phyloP scores from a whole-genome alignment of 1,140 invertebrate genomes.

The Cotesia vestalis region DNA sequence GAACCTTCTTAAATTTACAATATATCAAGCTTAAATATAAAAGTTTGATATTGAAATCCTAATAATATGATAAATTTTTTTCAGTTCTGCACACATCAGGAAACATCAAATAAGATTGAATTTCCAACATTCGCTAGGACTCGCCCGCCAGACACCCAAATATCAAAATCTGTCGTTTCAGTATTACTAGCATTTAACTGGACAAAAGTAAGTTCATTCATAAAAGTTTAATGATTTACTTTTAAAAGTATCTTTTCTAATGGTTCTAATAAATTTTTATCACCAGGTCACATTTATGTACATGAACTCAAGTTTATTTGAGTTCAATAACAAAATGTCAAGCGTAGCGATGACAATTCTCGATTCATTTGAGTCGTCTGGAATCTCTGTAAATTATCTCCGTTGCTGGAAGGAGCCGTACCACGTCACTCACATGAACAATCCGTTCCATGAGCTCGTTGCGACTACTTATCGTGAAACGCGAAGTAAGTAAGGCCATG shows the following conservation, averaged over 20 bases:
- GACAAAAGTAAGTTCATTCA: constrained; percentile 74
- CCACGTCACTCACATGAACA: constrained; percentile 71
- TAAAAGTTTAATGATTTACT: background rate
- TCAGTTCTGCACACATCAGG: constrained; percentile 86
- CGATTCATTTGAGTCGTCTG: constrained; percentile 71
- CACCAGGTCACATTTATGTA: constrained; percentile 78
- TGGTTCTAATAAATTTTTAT: constrained; percentile 23
- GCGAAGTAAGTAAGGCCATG: constrained; percentile 74
- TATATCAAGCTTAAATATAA: too few relatives aligned
- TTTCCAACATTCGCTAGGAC: constrained; percentile 95
- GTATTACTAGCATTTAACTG: constrained; percentile 82
- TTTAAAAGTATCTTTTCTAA: background rate
- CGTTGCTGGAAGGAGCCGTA: constrained; percentile 80
- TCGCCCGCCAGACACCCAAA: constrained; percentile 90
- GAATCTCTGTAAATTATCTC: constrained; percentile 74
- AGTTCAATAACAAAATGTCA: constrained; percentile 72
- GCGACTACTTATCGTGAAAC: constrained; percentile 79
- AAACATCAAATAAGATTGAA: constrained; percentile 84
- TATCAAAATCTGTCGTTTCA: constrained; percentile 87
- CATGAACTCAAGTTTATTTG: constrained; percentile 74
- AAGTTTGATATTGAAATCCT: too few relatives aligned
- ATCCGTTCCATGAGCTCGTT: constrained; percentile 84
- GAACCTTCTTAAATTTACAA: too few relatives aligned
- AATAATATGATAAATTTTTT: constrained; percentile 48
- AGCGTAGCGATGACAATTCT: constrained; percentile 76